Evolutionary conservation across 1,140 invertebrate species (phyloP).

Genomic region (Drosophila micromelanica): DNA sequence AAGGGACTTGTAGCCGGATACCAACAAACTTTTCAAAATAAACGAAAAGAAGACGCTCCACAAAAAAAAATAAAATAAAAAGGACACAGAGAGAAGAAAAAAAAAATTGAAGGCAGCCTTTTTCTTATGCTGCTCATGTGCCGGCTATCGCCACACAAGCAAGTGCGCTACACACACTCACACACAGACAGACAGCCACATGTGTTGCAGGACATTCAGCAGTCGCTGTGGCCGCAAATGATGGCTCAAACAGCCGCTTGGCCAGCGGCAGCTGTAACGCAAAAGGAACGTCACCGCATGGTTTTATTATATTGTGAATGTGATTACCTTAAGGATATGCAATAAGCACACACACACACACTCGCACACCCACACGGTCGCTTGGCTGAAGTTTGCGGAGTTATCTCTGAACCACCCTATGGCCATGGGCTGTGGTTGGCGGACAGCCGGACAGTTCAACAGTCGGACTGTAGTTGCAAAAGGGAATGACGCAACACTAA

Average conservation of each 20-base stretch:
- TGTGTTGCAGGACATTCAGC: conserved; percentile 25
- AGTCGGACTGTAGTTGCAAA: conserved; percentile 1
- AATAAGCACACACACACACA: conserved; percentile 67
- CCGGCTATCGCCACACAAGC: conserved; percentile 23
- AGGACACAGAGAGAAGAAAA: conserved; percentile 2
- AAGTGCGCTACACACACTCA: conserved; percentile 13
- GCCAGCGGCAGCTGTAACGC: conserved; percentile 64
- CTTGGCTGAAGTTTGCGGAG: conserved; percentile 23
- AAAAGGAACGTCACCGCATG: conserved; percentile 76
- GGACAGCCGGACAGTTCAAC: conserved; percentile 20
- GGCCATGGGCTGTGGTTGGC: conserved; percentile 31
- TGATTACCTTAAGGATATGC: conserved; percentile 83
- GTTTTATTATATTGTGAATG: conserved; percentile 83
- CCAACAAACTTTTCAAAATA: conserved; percentile 80
- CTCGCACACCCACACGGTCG: conserved; percentile 5
- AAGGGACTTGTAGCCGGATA: conserved; percentile 83
- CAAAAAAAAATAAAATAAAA: conserved; percentile 27
- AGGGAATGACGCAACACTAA: neutral
- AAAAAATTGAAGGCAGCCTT: conserved; percentile 21
- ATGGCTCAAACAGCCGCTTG: conserved; percentile 16
- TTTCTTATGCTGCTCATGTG: conserved; percentile 25
- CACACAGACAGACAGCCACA: neutral
- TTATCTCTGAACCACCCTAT: conserved; percentile 54
- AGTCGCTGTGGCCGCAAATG: conserved; percentile 23
- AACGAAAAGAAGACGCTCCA: conserved; percentile 57